Percentiles rank a stretch among this genome's conserved stretches.
Evolutionary conservation across 2,888 invertebrate species (phyloP).

Genomic region (Dryococelus australis): DNA sequence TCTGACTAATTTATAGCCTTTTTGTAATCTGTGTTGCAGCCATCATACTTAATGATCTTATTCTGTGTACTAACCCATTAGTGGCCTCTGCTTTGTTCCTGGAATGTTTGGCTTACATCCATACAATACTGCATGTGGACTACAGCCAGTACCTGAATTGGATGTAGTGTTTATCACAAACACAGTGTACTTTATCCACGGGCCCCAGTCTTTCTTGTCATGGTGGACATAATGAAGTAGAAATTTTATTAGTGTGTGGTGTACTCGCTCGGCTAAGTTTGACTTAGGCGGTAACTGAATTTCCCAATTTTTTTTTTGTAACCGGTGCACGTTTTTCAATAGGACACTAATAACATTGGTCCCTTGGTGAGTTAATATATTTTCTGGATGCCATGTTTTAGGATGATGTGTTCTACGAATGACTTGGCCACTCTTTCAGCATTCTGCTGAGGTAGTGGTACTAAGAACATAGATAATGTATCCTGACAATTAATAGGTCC

Average conservation of each 20-base stretch:
- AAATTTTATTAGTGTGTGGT: not conserved
- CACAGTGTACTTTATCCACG: too few species aligned
- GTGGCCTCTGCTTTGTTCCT: too few species aligned
- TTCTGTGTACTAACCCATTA: too few species aligned
- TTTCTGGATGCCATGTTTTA: conserved; percentile 43
- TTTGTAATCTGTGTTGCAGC: too few species aligned
- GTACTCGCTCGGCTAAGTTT: not conserved
- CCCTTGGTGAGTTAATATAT: conserved; percentile 48
- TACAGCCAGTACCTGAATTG: too few species aligned
- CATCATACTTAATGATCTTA: too few species aligned
- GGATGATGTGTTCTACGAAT: conserved; percentile 40
- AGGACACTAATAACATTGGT: conserved; percentile 45
- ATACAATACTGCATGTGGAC: too few species aligned
- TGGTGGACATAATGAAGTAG: not conserved
- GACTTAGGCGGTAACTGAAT: conserved; percentile 34
- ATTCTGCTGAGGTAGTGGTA: conserved; percentile 47
- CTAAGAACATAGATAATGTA: conserved; percentile 44
- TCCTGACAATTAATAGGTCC: conserved; percentile 48
- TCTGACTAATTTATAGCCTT: too few species aligned
- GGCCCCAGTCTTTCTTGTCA: not conserved
- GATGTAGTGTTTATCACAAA: too few species aligned
- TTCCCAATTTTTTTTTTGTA: conserved; percentile 34
- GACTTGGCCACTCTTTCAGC: too few species aligned
- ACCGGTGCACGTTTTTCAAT: not conserved
- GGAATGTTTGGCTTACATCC: too few species aligned